Evolutionary conservation across 2,113 vertebrate genomes (phyloP), one percentile per base, ranked within the genome.

Genomic region (Pygoscelis antarcticus): DNA sequence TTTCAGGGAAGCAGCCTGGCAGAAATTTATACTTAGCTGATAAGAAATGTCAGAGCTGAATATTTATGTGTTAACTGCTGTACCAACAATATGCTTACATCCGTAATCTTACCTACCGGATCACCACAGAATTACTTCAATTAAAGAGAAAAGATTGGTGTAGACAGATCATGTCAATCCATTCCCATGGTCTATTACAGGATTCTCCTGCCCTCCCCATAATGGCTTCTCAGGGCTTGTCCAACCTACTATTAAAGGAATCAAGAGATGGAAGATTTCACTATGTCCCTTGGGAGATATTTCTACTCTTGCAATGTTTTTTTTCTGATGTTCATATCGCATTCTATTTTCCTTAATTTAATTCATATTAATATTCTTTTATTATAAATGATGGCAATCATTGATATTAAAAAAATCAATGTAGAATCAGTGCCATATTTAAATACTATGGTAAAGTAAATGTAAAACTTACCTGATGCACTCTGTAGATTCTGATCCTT

Each of bases 311-410:
- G 62, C 68, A 75, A 36, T 76, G 38, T 69, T 42, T 76, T 29
- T 65, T 40, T 81, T 40, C n/a, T 94, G 62, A 51, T 89, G 42
- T 78, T 95, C 46, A 42, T 76, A 52, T 69, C 12, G 15, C 29
- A 64, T 68, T 97, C 64, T 86, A 22, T 74, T 91, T 93, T 94
- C 81, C 65, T 57, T 92, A 91, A 95, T 96, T 97, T 94, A 64
- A 93, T 66, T 89, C 52, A 40, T 21, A 76, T 72, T 75, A 38
- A 23, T 87, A 46, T 13, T 79, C 7, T 60, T 78, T 66, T 40
- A 49, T 58, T 74, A 44, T 55, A 75, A 65, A 75, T 38, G 3
- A 34, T 68, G 26, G 6, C 44, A 75, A 29, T 69, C 11, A 26
- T n/a, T 62, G 22, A 49, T 36, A 58, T 10, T n/a, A 34, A 72